A percentile compares a stretch with the other conserved stretches of the same genome.
Evolutionary conservation across 2,888 invertebrate species (phyloP).

Genomic region (Boloria selene): DNA sequence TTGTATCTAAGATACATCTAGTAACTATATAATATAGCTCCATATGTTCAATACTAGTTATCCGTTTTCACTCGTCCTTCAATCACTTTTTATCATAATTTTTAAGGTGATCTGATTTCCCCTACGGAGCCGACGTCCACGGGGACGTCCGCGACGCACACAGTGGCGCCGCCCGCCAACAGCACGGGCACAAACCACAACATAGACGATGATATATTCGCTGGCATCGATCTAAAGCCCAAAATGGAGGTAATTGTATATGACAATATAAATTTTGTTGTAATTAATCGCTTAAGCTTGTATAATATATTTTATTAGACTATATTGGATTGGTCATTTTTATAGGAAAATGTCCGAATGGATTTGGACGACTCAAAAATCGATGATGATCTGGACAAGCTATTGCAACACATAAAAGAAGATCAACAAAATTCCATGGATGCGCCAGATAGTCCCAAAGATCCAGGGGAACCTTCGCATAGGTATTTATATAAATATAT

Average conservation of each 20-base stretch:
- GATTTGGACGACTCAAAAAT: constrained; percentile 94
- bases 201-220: constrained; percentile 87
- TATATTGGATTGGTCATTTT: neutral
- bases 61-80: too few relatives aligned
- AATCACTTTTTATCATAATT: too few relatives aligned
- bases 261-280: too few relatives aligned
- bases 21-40: too few relatives aligned
- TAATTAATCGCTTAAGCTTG: neutral
- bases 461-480: constrained; percentile 85
- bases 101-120: constrained; percentile 71
- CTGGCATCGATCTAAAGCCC: constrained; percentile 87
- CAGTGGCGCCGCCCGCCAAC: constrained; percentile 63
- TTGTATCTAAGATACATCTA: too few relatives aligned
- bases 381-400: constrained; percentile 95
- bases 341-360: constrained; percentile 86
- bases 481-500: constrained; percentile 50
- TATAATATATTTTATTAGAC: neutral
- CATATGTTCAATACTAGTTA: too few relatives aligned
- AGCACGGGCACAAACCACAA: constrained; percentile 66
- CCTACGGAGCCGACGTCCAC: constrained; percentile 75
- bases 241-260: constrained; percentile 87
- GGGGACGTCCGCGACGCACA: constrained; percentile 48
- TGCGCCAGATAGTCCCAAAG: constrained; percentile 94
- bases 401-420: constrained; percentile 96
- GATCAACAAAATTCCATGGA: constrained; percentile 96